Evolutionary conservation across 1,140 invertebrate genomes (phyloP), one percentile per base, ranked within the genome.

Genomic region (Diprion similis): DNA sequence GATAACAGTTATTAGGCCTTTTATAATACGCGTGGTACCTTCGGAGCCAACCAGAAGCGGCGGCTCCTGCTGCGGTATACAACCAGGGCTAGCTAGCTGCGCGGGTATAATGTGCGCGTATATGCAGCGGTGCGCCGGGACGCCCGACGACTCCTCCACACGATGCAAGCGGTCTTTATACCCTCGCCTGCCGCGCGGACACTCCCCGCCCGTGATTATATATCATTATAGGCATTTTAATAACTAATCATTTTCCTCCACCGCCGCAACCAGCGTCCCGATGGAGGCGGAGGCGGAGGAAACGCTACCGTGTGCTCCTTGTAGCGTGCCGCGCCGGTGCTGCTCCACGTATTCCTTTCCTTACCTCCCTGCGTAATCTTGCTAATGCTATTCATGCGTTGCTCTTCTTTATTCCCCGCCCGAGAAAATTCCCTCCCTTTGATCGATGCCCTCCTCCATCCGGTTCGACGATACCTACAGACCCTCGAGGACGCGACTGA

Each of bases 1-100:
- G 51, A 59, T 59, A 59, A 59, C 51, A 59, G 51, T 59, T 59
- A 59, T 59, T 59, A 59, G n/a, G 51, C 51, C 51, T 59, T 59
- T 59, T 59, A 59, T 59, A 59, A 59, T 59, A 59, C 51, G 51
- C 51, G 51, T 9, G 51, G 24, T 37, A 37, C 24, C 24, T 6
- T 37, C 24, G 24, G 24, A 37, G 24, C 24, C 24, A 37, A 37
- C 24, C 24, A 37, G 24, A 37, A 37, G 24, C 24, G 24, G 24
- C 24, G 24, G 24, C 24, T n/a, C n/a, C n/a, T n/a, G n/a, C n/a
- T 37, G n/a, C 51, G 51, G 11, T 59, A 17, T 9, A 59, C n/a
- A 59, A 13, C 51, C 51, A 15, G 51, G 11, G 11, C 51, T 59
- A 59, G 51, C 48, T 51, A 10, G 11, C 51, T 15, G 11, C 51